Conservation (phyloP, 2,797 vertebrate species). For the Brotogeris chrysoptera region DNA sequence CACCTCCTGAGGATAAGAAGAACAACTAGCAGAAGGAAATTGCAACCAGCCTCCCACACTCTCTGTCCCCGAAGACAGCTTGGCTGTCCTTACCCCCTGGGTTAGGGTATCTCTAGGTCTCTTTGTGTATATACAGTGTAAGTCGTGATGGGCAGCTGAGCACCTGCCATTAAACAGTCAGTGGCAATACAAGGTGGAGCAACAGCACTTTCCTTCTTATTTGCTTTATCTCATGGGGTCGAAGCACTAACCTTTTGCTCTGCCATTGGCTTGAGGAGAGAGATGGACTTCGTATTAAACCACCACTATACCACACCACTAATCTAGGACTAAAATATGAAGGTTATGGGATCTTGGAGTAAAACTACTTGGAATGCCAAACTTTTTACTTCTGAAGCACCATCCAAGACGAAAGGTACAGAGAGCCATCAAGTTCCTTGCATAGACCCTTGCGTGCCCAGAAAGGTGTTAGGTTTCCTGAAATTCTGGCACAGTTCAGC, state of each 20-base stretch:
- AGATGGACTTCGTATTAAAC: constrained; percentile 9
- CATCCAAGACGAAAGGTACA: background rate
- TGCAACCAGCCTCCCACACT: background rate
- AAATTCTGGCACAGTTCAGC: background rate
- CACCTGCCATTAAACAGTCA: background rate
- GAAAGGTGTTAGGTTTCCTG: background rate
- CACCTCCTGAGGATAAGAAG: constrained; percentile 86
- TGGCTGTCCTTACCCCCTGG: background rate
- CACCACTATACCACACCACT: background rate
- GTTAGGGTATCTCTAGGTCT: constrained; percentile 42
- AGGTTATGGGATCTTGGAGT: constrained; percentile 4
- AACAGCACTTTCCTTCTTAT: constrained; percentile 17
- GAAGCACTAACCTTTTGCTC: constrained; percentile 11
- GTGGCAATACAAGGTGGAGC: constrained; percentile 28
- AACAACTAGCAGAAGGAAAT: constrained; percentile 65
- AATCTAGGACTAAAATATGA: constrained; percentile 8
- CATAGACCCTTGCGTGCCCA: background rate
- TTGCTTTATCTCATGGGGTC: constrained; percentile 26
- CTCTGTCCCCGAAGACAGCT: constrained; percentile 25
- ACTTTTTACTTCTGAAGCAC: background rate
- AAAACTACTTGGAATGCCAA: background rate
- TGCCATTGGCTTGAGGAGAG: constrained; percentile 19
- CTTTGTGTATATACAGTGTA: background rate
- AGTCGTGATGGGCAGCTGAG: background rate
- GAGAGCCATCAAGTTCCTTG: background rate